These are phyloP conservation scores for Casuarius casuarius DNA, from an alignment of 2,113 vertebrate species.

Conservation along the genomic window DNA sequence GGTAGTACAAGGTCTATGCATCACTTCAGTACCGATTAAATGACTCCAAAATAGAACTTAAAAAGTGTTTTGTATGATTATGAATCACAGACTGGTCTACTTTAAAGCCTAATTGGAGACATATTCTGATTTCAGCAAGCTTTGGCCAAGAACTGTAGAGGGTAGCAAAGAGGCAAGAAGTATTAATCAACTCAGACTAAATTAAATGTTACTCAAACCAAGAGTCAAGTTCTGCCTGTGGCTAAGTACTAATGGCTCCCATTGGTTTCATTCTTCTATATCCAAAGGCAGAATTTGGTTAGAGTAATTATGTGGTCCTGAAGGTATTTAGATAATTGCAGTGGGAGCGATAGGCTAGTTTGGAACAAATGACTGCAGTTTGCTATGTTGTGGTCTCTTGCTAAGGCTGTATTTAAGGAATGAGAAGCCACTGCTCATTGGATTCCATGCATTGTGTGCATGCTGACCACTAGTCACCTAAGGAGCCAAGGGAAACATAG, in stretches of 20 bases:
- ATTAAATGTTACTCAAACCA: neutral
- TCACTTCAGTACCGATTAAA: neutral
- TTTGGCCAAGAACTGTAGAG: neutral
- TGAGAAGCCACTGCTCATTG: neutral
- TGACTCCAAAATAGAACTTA: neutral
- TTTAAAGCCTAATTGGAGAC: neutral
- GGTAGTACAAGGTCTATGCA: neutral
- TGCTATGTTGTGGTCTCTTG: neutral
- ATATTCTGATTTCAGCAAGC: neutral
- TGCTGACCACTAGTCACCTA: neutral
- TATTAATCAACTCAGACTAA: slow-evolving; percentile 15
- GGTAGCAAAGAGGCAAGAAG: neutral
- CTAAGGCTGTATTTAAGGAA: neutral
- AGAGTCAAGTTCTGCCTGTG: slow-evolving; percentile 32
- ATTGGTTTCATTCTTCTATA: neutral
- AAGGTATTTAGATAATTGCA: slow-evolving; percentile 26
- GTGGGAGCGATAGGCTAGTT: neutral
- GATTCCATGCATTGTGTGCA: neutral
- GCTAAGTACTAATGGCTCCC: neutral
- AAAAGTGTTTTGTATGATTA: neutral
- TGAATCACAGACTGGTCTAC: neutral
- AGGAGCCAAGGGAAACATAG: neutral
- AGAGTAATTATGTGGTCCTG: slow-evolving; percentile 30
- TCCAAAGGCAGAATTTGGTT: slow-evolving; percentile 27
- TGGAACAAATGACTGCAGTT: neutral